Evolutionary conservation across 30 jellyfish, hydroid and myxozoan species (phyloP).

Genomic region (Aurelia sp.): DNA sequence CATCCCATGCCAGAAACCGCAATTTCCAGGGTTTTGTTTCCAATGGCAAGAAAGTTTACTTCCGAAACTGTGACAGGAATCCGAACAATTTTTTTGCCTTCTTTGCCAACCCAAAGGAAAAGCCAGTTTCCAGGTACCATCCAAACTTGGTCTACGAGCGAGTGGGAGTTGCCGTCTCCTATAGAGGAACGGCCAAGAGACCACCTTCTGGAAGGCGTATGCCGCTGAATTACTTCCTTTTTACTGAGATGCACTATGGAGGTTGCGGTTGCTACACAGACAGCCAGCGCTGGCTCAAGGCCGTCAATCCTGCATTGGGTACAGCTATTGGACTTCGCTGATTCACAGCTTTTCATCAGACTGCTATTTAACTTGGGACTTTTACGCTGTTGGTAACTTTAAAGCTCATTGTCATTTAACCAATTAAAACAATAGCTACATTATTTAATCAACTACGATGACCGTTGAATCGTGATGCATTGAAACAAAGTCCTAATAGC

Average conservation of each 20-base stretch:
- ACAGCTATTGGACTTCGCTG: conserved; percentile 46
- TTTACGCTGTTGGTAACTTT: too few species aligned
- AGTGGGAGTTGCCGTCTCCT: not conserved
- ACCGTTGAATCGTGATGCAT: too few species aligned
- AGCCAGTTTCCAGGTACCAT: not conserved
- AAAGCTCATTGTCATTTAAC: too few species aligned
- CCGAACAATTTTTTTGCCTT: conserved; percentile 33
- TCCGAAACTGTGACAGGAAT: not conserved
- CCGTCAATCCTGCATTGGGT: conserved; percentile 28
- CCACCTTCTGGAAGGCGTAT: not conserved
- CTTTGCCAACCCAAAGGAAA: conserved; percentile 13
- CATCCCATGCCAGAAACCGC: not conserved
- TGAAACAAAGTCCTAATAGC: too few species aligned
- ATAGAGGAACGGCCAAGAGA: conserved; percentile 46
- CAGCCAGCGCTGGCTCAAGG: conserved; percentile 26
- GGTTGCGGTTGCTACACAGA: conserved; percentile 50
- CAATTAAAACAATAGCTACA: too few species aligned
- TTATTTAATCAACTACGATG: too few species aligned
- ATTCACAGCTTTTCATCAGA: not conserved
- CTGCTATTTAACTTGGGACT: too few species aligned
- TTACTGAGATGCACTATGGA: conserved; percentile 52
- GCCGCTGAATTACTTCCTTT: conserved; percentile 35
- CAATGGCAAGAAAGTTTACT: not conserved
- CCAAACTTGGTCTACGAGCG: not conserved
- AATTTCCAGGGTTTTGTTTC: not conserved